Evolutionary conservation across 2,888 invertebrate species (phyloP), one percentile per base, ranked within the genome.

Genomic region (Nebria brevicollis): DNA sequence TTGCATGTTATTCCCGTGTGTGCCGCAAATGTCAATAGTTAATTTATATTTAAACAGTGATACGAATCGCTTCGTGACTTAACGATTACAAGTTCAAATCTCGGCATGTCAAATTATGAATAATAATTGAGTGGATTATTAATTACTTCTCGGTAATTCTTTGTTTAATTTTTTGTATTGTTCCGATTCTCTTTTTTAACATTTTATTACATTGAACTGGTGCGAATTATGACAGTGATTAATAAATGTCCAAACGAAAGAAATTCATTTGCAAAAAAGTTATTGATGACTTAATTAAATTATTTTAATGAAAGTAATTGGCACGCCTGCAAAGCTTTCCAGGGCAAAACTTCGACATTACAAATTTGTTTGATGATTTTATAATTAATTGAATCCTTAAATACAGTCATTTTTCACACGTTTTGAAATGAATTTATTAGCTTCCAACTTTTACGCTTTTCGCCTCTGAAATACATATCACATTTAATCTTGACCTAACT

Each of bases 11-110:
- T 54, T 54, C 54, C 54, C 54, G 20, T 77, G 64, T 54, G 54
- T 54, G 54, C 54, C 13, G 54, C 13, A 8, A 77, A 77, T 72
- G 77, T 70, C 77, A 70, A 70, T 70, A 43, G 41, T 77, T 77
- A 77, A 77, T 77, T 77, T 70, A 77, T 54, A 54, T 70, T 77
- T 77, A 34, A 43, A 54, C 70, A 66, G 20, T 70, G 77, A 77
- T 77, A 77, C 72, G 65, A 77, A 77, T 77, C 77, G 26, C 65
- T 54, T 77, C 77, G 77, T 77, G 77, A 77, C 54, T 25, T n/a
- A 64, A 64, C 77, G 68, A 77, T 77, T 77, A 77, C 64, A 68
- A 70, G 66, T n/a, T 15, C 77, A 77, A 75, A 64, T 75, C 20
- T 26, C 20, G 20, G 26, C 26, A 42, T 78, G 78, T 78, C 78